Evolutionary conservation across 2,797 vertebrate species (phyloP), one percentile per base, ranked within the genome.

Genomic region (Melanotaenia boesemani): DNA sequence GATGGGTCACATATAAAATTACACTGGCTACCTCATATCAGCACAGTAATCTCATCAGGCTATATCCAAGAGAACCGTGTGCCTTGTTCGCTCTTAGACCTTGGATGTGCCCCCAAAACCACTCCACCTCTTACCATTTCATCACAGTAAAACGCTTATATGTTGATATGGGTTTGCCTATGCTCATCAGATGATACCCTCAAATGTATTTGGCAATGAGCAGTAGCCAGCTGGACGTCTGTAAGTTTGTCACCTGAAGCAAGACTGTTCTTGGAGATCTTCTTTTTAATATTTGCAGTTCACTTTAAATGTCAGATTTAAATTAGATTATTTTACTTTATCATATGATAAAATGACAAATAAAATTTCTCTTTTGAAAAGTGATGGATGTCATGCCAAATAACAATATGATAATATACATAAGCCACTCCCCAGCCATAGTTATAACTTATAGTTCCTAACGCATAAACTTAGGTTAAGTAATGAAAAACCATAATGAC

Each of bases 201-300:
- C 41, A 67, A 77, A 76, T 81, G 56, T 61, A 74, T 77, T 77
- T 84, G 69, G 70, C 66, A 64, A 28, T 48, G 15, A 11, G n/a
- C 37, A 62, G 13, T 59, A 24, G 59, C 74, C 78, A 79, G 36
- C 41, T 83, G 64, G 20, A 67, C 55, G 6, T 34, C 32, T 55
- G 9, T n/a, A 20, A 63, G 3, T 54, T 9, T n/a, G 11, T 39
- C 22, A 60, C n/a, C 46, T 2, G 28, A 59, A 32, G 50, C 22
- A 50, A 5, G 9, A 32, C 6, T 54, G 20, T 8, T 74, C 20
- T 24, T 50, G 16, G 65, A 77, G n/a, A 48, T 80, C 57, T 73
- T 55, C 7, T 22, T 57, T 63, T 41, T 46, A 1, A 39, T 26
- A 16, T 28, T 50, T 65, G 54, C 10, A 11, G 65, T 30, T 62